These are phyloP conservation scores for Drosophila eohydei DNA, from an alignment of 2,888 invertebrate genomes.

Conservation along the genomic window DNA sequence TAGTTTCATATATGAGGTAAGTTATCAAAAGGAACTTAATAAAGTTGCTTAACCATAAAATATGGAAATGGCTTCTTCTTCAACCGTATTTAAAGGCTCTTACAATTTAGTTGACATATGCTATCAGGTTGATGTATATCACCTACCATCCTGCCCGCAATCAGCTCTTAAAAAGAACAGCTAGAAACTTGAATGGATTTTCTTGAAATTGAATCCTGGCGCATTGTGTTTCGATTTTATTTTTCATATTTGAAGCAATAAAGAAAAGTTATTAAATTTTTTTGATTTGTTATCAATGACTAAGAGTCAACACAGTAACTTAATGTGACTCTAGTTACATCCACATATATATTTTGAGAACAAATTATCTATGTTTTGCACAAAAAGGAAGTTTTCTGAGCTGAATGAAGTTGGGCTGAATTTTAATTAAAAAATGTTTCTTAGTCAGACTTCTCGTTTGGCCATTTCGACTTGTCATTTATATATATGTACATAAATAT, in stretches of 20 bases:
- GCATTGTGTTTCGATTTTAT: too few relatives aligned
- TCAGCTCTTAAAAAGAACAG: too few relatives aligned
- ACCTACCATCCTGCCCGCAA: too few relatives aligned
- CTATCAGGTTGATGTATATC: too few relatives aligned
- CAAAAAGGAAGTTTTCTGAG: background rate
- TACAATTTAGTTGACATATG: too few relatives aligned
- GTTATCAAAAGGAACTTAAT: background rate
- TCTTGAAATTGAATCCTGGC: too few relatives aligned
- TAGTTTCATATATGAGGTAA: background rate
- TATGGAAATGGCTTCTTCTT: background rate
- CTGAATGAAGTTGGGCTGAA: background rate
- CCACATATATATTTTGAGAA: background rate
- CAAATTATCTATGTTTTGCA: background rate
- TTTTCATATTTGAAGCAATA: too few relatives aligned
- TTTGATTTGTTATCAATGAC: too few relatives aligned
- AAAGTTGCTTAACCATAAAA: background rate
- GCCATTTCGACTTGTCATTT: slow-evolving; percentile 5
- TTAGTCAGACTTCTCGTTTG: background rate
- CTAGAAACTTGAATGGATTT: too few relatives aligned
- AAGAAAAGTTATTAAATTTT: too few relatives aligned
- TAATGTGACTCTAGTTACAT: background rate
- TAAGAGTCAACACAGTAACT: background rate
- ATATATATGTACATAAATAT: background rate
- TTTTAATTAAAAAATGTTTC: background rate
- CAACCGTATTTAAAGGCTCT: too few relatives aligned